Percentiles rank a stretch among this genome's conserved stretches.
phyloP scores from a whole-genome alignment of 2,113 vertebrate species.

The Myanophis thanlyinensis region DNA sequence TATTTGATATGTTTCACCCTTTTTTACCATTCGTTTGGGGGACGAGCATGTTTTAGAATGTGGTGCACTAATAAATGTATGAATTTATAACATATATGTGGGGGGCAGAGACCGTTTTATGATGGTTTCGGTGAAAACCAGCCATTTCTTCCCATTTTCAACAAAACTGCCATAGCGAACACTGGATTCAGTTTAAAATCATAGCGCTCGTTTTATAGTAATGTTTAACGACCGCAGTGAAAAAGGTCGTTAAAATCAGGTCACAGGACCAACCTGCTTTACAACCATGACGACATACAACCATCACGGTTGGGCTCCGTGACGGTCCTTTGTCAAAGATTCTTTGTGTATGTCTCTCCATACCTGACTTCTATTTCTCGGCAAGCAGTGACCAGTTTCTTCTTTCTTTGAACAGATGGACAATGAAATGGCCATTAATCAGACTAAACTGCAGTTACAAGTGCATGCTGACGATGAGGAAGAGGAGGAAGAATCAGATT shows the following conservation, averaged over 20 bases:
- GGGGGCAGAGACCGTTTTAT: not conserved
- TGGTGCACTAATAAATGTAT: not conserved
- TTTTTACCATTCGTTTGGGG: not conserved
- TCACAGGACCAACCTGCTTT: not conserved
- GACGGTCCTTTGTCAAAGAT: not conserved
- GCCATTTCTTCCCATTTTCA: not conserved
- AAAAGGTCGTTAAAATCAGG: not conserved
- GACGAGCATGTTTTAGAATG: not conserved
- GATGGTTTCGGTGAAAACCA: not conserved
- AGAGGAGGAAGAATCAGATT: conserved; percentile 70
- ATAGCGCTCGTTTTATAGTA: not conserved
- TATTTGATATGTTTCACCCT: not conserved
- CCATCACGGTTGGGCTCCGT: not conserved
- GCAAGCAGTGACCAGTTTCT: not conserved
- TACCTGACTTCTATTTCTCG: not conserved
- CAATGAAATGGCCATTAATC: conserved; percentile 78
- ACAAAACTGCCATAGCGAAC: not conserved
- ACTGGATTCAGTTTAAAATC: not conserved
- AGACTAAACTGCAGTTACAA: conserved; percentile 72
- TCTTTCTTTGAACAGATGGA: conserved; percentile 70
- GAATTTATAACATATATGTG: not conserved
- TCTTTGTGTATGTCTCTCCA: not conserved
- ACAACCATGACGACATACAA: not conserved
- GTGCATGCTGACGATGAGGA: conserved; percentile 52
- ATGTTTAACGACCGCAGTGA: not conserved